Percentiles rank a stretch among this genome's conserved stretches.
Conservation (phyloP, 2,888 invertebrate species). For the Luperina testacea region DNA sequence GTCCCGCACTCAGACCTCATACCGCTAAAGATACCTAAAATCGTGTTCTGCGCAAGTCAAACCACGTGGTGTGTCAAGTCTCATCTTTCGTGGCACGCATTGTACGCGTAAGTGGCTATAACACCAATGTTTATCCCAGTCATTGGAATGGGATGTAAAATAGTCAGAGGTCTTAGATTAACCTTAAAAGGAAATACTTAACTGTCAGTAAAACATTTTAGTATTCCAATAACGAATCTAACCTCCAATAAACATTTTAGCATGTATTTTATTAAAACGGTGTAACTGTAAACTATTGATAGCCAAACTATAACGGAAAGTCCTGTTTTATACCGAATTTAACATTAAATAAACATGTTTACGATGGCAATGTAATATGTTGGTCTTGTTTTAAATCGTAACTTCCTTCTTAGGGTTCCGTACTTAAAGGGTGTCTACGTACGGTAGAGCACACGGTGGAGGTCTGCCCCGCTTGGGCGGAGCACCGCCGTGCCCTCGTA, state of each 20-base stretch:
- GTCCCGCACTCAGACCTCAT: no score
- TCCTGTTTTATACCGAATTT: background rate
- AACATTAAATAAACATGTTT: conserved; percentile 20
- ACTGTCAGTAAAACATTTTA: background rate
- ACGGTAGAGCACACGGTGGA: no score
- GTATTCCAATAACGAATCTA: conserved; percentile 7
- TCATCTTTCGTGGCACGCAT: no score
- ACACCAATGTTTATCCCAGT: background rate
- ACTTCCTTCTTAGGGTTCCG: background rate
- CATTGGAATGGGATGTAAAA: background rate
- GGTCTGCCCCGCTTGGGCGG: no score
- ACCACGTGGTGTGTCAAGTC: no score
- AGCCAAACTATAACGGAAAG: conserved; percentile 18
- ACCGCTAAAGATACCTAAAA: no score
- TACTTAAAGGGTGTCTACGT: background rate
- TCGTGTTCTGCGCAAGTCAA: no score
- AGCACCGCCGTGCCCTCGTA: no score
- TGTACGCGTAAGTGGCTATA: no score
- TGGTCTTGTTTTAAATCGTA: conserved; percentile 3
- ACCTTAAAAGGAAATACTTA: background rate
- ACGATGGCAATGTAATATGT: background rate
- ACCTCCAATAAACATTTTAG: conserved; percentile 20
- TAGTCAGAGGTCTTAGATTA: background rate
- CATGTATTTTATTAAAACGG: conserved; percentile 2
- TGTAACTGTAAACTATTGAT: conserved; percentile 40